Percentiles rank a stretch among this genome's conserved stretches.
Evolutionary conservation across 2,113 vertebrate species (phyloP).

Genomic region (Myanophis thanlyinensis): DNA sequence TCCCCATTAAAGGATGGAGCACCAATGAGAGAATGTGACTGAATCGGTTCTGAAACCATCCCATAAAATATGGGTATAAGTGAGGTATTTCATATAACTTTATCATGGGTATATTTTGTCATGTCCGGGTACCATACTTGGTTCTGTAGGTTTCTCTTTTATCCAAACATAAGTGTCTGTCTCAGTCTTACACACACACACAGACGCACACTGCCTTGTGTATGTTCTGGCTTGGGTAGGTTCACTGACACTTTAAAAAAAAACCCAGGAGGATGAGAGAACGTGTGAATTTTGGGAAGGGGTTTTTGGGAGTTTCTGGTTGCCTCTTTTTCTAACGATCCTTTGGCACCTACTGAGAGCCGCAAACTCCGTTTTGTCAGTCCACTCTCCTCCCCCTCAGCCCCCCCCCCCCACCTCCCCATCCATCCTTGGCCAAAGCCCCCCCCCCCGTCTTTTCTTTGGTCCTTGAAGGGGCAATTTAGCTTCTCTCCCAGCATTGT

Average conservation of each 20-base stretch:
- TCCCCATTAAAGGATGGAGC: not conserved
- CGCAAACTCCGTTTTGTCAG: constrained; percentile 22
- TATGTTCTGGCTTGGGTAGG: no score
- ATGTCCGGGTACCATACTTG: not conserved
- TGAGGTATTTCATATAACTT: not conserved
- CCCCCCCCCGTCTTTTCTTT: constrained; percentile 52
- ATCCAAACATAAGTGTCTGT: not conserved
- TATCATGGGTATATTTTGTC: not conserved
- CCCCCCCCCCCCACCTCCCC: not conserved
- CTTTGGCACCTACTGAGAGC: constrained; percentile 21
- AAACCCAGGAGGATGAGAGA: constrained; percentile 56
- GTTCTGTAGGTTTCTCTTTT: not conserved
- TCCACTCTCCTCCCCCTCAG: not conserved
- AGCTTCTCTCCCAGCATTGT: not conserved
- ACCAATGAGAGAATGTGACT: not conserved
- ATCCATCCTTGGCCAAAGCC: not conserved
- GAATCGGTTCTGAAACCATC: not conserved
- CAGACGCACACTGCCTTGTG: not conserved
- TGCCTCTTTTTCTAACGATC: not conserved
- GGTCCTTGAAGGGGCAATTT: constrained; percentile 40
- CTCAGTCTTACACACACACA: not conserved
- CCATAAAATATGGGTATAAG: not conserved
- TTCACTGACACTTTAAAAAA: constrained; percentile 13
- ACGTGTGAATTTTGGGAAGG: constrained; percentile 37
- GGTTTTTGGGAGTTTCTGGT: not conserved